Percentiles rank a stretch among this genome's conserved stretches.
Evolutionary conservation across 2,113 vertebrate genomes (phyloP).

Genomic region (Corythornis cristatus): DNA sequence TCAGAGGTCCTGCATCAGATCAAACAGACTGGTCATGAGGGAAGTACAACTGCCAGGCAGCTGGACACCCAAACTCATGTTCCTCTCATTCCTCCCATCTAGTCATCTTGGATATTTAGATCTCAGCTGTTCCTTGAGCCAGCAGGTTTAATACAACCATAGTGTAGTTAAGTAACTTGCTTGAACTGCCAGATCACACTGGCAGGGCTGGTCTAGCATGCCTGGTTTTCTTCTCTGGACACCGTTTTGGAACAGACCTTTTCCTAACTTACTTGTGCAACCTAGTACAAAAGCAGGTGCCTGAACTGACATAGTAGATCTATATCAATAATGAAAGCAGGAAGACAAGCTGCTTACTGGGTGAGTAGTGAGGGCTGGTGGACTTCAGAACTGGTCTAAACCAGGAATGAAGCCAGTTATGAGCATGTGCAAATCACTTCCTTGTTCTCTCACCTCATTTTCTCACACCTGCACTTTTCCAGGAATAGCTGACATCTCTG

Average conservation of each 20-base stretch:
- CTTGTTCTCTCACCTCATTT: background rate
- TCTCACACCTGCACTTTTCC: background rate
- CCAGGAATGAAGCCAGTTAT: background rate
- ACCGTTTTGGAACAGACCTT: background rate
- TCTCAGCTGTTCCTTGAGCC: background rate
- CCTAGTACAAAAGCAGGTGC: background rate
- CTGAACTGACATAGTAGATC: background rate
- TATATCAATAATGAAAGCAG: background rate
- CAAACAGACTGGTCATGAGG: background rate
- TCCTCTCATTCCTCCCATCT: background rate
- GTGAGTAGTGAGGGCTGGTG: rapidly evolving
- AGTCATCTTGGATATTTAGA: background rate
- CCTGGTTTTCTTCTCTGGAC: background rate
- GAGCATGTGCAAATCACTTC: background rate
- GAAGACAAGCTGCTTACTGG: background rate
- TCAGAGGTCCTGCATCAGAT: background rate
- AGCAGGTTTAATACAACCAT: background rate
- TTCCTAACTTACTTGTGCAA: background rate
- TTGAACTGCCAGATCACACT: background rate
- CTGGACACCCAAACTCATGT: background rate
- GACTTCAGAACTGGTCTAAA: background rate
- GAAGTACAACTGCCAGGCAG: background rate
- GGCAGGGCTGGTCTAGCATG: background rate
- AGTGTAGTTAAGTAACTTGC: background rate
- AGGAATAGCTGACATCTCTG: background rate